phyloP scores from a whole-genome alignment of 1,140 invertebrate species.

The Calycopis cecrops region DNA sequence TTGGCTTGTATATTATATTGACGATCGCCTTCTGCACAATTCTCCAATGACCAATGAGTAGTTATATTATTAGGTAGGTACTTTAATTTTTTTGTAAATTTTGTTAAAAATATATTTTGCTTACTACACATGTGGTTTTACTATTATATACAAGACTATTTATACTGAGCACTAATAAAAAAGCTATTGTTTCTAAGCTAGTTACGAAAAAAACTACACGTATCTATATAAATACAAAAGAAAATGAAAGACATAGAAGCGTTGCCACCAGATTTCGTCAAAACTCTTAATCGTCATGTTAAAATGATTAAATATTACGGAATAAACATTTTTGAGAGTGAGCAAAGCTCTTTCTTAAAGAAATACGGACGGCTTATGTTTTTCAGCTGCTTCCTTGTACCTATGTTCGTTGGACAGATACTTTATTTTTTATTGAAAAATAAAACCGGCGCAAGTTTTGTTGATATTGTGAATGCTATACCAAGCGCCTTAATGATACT shows the following conservation, averaged over 20 bases:
- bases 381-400: conserved; percentile 15
- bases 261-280: conserved; percentile 24
- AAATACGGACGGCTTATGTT: conserved; percentile 14
- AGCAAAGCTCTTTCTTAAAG: conserved; percentile 11
- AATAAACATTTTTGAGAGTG: conserved; percentile 30
- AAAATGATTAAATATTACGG: conserved; percentile 27
- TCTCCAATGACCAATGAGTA: no score
- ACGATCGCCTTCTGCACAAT: no score
- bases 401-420: conserved; percentile 22
- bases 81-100: no score
- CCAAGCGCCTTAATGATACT: conserved; percentile 23
- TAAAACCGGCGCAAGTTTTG: conserved; percentile 25
- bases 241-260: conserved; percentile 20
- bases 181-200: not conserved
- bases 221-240: no score
- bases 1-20: no score
- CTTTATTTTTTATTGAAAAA: conserved; percentile 25
- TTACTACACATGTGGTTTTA: no score
- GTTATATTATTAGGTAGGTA: no score
- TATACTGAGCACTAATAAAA: no score
- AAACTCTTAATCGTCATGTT: conserved; percentile 28
- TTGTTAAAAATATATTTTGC: no score
- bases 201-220: no score
- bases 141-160: no score
- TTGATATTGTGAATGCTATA: conserved; percentile 28